phyloP scores from a whole-genome alignment of 2,113 vertebrate species.

The Zosterops pallidus region DNA sequence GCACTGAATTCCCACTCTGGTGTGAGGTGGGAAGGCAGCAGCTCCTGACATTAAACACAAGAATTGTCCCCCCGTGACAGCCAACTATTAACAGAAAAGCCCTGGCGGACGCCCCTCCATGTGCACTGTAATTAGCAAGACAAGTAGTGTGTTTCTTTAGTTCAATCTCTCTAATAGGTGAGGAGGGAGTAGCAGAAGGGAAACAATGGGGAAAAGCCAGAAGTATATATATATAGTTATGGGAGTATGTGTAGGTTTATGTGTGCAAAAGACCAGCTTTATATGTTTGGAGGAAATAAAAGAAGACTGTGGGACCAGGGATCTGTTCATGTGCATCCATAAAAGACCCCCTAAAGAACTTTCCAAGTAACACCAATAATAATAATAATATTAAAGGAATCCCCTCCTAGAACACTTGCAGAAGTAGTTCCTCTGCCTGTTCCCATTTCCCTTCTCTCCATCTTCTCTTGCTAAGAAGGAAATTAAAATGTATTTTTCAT shows the following conservation, averaged over 20 bases:
- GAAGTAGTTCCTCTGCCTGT: neutral
- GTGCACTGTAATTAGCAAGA: slow-evolving; percentile 53
- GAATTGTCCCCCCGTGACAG: neutral
- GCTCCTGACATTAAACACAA: neutral
- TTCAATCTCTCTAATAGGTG: neutral
- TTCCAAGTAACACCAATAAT: neutral
- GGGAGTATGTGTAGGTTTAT: neutral
- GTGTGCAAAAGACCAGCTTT: neutral
- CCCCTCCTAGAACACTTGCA: neutral
- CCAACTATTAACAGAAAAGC: slow-evolving; percentile 26
- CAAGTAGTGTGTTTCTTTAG: slow-evolving; percentile 9
- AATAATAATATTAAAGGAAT: neutral
- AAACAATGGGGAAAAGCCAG: neutral
- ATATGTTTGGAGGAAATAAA: neutral
- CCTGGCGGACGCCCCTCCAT: neutral
- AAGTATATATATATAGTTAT: neutral
- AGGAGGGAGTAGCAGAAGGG: neutral
- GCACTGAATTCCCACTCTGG: neutral
- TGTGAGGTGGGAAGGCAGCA: neutral
- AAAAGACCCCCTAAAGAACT: neutral
- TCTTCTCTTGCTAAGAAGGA: slow-evolving; percentile 36
- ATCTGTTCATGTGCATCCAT: neutral
- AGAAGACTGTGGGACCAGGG: neutral
- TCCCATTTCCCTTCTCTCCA: neutral
- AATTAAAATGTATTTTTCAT: slow-evolving; percentile 69